A percentile compares a stretch with the other conserved stretches of the same genome.
phyloP scores from a whole-genome alignment of 2,888 invertebrate genomes.

The Xiphydria camelus region DNA sequence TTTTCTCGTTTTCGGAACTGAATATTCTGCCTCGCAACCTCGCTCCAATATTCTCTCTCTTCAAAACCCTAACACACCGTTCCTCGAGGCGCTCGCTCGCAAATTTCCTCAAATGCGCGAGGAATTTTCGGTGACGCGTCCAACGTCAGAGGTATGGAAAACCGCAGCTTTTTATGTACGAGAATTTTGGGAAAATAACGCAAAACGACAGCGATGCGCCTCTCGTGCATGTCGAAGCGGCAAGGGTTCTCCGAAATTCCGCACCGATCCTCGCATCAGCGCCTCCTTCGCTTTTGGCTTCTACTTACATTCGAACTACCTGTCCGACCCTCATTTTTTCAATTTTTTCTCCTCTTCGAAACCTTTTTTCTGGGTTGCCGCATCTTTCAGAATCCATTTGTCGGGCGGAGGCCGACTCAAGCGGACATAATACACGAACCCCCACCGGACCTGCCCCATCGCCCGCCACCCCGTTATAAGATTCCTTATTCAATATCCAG shows the following conservation, averaged over 20 bases:
- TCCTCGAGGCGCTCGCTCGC: no score
- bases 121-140: no score
- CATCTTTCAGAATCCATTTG: slow-evolving; percentile 45
- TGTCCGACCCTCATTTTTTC: slow-evolving; percentile 43
- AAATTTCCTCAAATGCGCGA: no score
- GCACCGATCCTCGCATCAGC: neutral
- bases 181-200: no score
- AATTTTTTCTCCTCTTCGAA: slow-evolving; percentile 31
- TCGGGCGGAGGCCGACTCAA: slow-evolving; percentile 34
- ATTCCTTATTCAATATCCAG: slow-evolving; percentile 26
- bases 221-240: neutral
- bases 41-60: no score
- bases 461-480: slow-evolving; percentile 26
- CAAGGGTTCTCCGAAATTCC: slow-evolving; percentile 5
- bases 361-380: slow-evolving; percentile 32
- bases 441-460: slow-evolving; percentile 21
- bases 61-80: no score
- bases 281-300: neutral
- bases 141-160: no score
- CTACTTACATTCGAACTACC: slow-evolving; percentile 26
- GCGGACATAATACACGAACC: slow-evolving; percentile 32
- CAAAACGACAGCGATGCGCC: no score
- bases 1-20: no score
- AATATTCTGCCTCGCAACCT: no score
- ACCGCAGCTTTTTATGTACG: no score